Conservation (phyloP, 2,888 invertebrate genomes). For the Cotesia congregata region DNA sequence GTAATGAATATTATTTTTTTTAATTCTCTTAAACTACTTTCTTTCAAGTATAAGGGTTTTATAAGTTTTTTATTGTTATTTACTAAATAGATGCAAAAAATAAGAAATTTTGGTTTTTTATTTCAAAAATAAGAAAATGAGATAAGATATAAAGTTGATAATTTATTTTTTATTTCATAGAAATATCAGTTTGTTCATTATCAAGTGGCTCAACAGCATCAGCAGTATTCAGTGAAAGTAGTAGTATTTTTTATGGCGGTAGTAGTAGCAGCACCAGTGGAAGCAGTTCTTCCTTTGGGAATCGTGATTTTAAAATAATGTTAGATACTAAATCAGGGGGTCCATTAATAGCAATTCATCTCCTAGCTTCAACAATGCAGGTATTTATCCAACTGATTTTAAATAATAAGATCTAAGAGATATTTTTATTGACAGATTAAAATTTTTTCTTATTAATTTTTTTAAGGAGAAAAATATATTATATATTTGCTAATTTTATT, state of each 20-base stretch:
- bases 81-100: too few species aligned
- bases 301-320: conserved; percentile 81
- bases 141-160: neutral
- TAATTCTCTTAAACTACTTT: too few species aligned
- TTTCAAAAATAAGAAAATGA: too few species aligned
- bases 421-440: neutral
- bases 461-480: too few species aligned
- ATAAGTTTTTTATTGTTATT: too few species aligned
- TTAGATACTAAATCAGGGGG: conserved; percentile 76
- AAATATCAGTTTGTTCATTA: conserved; percentile 73
- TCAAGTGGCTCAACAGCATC: conserved; percentile 68
- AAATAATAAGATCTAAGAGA: neutral
- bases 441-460: too few species aligned
- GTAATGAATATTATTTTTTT: too few species aligned
- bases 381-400: conserved; percentile 62
- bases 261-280: conserved; percentile 55
- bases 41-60: too few species aligned
- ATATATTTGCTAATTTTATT: too few species aligned
- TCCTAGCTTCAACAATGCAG: conserved; percentile 72
- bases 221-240: conserved; percentile 67
- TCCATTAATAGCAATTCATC: conserved; percentile 82
- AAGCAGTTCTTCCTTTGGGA: conserved; percentile 69
- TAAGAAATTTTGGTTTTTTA: too few species aligned
- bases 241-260: conserved; percentile 50
- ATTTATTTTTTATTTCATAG: conserved; percentile 57